Base-by-base conservation (phyloP, 2,797 vertebrate genomes). In the Crax fasciolata region DNA sequence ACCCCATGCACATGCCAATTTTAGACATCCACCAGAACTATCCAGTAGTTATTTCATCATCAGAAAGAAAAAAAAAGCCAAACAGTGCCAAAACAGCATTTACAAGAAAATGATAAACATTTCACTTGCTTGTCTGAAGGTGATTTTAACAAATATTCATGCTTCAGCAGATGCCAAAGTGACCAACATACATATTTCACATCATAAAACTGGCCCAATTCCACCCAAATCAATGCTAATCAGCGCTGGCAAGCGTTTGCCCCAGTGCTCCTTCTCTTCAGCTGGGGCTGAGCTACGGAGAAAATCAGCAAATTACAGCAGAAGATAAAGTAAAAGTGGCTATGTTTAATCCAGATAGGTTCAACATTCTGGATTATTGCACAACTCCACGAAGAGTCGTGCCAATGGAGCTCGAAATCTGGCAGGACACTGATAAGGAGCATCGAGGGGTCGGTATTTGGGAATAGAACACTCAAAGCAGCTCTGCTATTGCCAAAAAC, bases 361-460 rank as follows among this genome's bases (percentile, higher is more conserved):
- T 74, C 44, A 65, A 52, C 28, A 38, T 25, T 61, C 32, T 32
- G 23, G 39, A 28, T 23, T 17, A 27, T 10, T 49, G 39, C 44
- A 19, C 0, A 0, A 25, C 13, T 67, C 21, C 30, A 27, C 32
- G 6, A 43, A 25, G n/a, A 76, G 30, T 32, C 38, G 48, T 9
- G 23, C 20, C 21, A 41, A 18, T 10, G 11, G 13, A n/a, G 49
- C 41, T 65, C 6, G 2, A 21, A 62, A 11, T 11, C 1, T 1
- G n/a, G 39, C 0, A 0, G 24, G 48, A 66, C 30, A 35, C 0
- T 0, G n/a, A 32, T 11, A 27, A 12, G 4, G 23, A 16, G 24
- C 10, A 30, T 6, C 5, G 2, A 0, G 46, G 32, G 35, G 20
- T 20, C 41, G 54, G 28, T 6, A 74, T 27, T 2, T 57, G 73